Evolutionary conservation across 2,113 vertebrate genomes (phyloP), one percentile per base, ranked within the genome.

Genomic region (Egretta garzetta): DNA sequence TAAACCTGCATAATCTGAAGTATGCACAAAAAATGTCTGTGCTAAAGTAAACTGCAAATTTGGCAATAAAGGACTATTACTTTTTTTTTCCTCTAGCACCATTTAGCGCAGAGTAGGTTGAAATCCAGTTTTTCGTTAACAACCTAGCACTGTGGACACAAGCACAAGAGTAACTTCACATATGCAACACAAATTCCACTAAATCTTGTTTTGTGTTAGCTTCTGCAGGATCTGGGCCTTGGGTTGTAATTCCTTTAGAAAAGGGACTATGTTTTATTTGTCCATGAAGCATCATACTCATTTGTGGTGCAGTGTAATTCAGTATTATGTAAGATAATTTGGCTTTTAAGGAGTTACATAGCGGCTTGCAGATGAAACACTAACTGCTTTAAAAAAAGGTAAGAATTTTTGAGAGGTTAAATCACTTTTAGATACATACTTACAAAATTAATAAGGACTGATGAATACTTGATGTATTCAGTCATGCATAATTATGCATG

Each of bases 1-100:
- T 91, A 96, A 94, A 89, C 87, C n/a, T 73, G 92, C 72, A 86
- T 96, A 96, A 90, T 84, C 60, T 90, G 56, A 95, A 89, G 19
- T 41, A 82, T 58, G 60, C 76, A 91, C 67, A 13, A 82, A 95
- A 89, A 96, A 89, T 63, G 68, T 77, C 81, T 93, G 93, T 87
- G 87, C 86, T 82, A 91, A 95, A 88, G 37, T 96, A 88, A 93
- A 81, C 70, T 67, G 56, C 60, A 94, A 26, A 93, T 95, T 87
- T 95, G 73, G 93, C 94, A 81, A 92, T 86, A 96, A 95, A 90
- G 86, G 79, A 76, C 86, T 92, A 49, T 53, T 88, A 27, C 52
- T 86, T 47, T 73, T 93, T 95, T 86, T 86, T 43, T 41, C 39
- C 96, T 92, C 67, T 80, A 30, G 85, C 74, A 86, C 58, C 75